These are phyloP conservation scores for Coelinius sp. DNA, from an alignment of 2,888 invertebrate genomes.

Conservation along the genomic window DNA sequence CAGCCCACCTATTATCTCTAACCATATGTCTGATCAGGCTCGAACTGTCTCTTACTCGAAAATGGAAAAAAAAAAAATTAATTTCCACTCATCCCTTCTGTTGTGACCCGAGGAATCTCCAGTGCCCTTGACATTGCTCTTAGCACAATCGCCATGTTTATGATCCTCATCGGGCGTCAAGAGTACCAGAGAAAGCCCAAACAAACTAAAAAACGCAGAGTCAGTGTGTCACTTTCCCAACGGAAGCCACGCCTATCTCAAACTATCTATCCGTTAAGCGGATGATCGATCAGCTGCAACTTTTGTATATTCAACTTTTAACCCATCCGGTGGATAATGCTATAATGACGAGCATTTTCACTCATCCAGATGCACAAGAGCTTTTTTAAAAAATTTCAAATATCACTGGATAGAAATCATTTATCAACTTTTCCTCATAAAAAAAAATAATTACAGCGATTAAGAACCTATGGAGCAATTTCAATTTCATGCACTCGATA, in stretches of 20 bases:
- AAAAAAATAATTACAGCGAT: slow-evolving; percentile 11
- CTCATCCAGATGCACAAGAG: not conserved
- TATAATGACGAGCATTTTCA: slow-evolving; percentile 12
- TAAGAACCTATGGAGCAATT: not conserved
- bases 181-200: slow-evolving; percentile 42
- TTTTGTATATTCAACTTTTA: slow-evolving; percentile 21
- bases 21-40: not conserved
- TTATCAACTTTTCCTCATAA: slow-evolving; percentile 13
- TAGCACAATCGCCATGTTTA: not conserved
- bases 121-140: not conserved
- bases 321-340: slow-evolving; percentile 1
- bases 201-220: slow-evolving; percentile 32
- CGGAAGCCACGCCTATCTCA: slow-evolving; percentile 52
- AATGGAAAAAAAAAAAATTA: not conserved
- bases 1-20: not conserved
- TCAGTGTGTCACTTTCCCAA: slow-evolving; percentile 51
- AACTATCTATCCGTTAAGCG: slow-evolving; percentile 40
- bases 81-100: not conserved
- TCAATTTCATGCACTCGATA: not conserved
- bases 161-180: not conserved
- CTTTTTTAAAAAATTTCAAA: not conserved
- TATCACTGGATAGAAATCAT: not conserved
- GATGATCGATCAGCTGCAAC: slow-evolving; percentile 45
- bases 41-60: not conserved
- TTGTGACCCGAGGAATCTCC: not conserved